Evolutionary conservation across 2,888 invertebrate genomes (phyloP).

Genomic region (Steinernema carpocapsae): DNA sequence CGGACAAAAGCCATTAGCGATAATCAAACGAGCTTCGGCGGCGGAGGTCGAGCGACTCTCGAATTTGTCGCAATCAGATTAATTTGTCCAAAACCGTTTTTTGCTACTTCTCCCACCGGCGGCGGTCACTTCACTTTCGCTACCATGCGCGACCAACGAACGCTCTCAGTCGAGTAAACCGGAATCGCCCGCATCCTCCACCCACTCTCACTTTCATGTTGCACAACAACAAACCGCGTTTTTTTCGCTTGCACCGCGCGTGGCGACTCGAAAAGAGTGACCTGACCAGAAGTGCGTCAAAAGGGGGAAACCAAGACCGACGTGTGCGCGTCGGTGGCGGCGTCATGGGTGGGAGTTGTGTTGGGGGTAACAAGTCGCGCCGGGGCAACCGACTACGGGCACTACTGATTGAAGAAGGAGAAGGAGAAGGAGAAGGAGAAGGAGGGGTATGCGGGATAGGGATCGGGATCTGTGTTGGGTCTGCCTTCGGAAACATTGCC

Average conservation of each 20-base stretch:
- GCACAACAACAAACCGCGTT: conserved; percentile 32
- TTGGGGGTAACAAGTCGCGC: not conserved
- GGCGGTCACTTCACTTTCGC: not conserved
- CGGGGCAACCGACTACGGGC: conserved; percentile 6
- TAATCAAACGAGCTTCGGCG: conserved; percentile 16
- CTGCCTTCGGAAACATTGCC: conserved; percentile 21
- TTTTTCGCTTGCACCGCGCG: conserved; percentile 32
- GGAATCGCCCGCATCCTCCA: conserved; percentile 11
- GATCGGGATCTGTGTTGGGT: conserved; percentile 15
- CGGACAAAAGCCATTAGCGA: conserved; percentile 31
- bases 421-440: too few relatives aligned
- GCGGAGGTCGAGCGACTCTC: not conserved
- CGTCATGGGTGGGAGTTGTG: conserved; percentile 28
- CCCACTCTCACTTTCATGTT: conserved; percentile 1
- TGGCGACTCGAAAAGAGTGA: too few relatives aligned
- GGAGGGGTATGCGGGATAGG: conserved; percentile 8
- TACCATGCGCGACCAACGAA: not conserved
- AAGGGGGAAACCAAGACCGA: conserved; percentile 28
- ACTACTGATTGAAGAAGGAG: conserved; percentile 27
- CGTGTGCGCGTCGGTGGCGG: not conserved
- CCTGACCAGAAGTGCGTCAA: conserved; percentile 25
- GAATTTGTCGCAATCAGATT: conserved; percentile 11
- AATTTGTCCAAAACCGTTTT: conserved; percentile 30
- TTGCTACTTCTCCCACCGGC: conserved; percentile 7
- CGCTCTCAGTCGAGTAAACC: conserved; percentile 29